phyloP scores from a whole-genome alignment of 2,797 vertebrate genomes.

The Xiphorhynchus erythropygius region DNA sequence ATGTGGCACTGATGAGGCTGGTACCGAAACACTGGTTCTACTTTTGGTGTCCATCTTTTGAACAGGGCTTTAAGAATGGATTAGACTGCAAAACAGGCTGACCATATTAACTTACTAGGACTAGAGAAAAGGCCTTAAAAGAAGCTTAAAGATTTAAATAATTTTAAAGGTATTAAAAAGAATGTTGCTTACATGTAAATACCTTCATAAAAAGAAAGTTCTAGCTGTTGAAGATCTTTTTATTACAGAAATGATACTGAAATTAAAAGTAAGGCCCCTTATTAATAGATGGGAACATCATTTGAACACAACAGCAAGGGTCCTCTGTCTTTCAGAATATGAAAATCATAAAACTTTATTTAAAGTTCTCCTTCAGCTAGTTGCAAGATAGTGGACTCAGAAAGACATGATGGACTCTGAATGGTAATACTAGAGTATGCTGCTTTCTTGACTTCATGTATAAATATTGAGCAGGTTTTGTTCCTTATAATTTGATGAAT shows the following conservation, averaged over 20 bases:
- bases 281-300: not conserved
- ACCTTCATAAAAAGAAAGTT: not conserved
- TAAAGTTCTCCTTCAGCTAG: not conserved
- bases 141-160: not conserved
- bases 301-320: not conserved
- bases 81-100: not conserved
- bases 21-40: not conserved
- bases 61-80: not conserved
- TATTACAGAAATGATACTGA: not conserved
- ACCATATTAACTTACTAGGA: not conserved
- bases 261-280: not conserved
- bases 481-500: not conserved
- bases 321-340: not conserved
- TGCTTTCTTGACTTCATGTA: not conserved
- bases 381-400: not conserved
- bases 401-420: not conserved
- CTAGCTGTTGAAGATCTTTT: not conserved
- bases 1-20: not conserved
- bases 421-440: not conserved
- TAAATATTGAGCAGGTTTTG: not conserved
- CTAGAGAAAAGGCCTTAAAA: not conserved
- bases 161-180: not conserved
- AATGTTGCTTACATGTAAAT: not conserved
- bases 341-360: not conserved
- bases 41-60: not conserved